Evolutionary conservation across 1,140 invertebrate genomes (phyloP).

Genomic region (Drosophila sp.): DNA sequence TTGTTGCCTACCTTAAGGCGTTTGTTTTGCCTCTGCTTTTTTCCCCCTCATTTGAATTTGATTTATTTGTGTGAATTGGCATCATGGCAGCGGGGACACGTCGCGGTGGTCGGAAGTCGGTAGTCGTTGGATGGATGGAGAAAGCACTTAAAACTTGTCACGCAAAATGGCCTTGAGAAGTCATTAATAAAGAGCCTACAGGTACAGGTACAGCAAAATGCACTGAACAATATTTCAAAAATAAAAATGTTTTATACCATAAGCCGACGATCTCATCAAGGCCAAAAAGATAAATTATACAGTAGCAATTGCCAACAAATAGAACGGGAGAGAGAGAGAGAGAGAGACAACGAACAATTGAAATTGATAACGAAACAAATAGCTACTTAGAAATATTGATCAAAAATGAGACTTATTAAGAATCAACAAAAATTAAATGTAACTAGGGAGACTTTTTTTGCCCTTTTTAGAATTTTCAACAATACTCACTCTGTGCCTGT

Average conservation of each 20-base stretch:
- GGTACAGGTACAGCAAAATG: not conserved
- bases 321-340: too few species aligned
- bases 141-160: constrained; percentile 45
- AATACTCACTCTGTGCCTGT: too few species aligned
- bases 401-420: too few species aligned
- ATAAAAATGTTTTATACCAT: not conserved
- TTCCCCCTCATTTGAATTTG: constrained; percentile 26
- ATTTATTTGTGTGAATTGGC: constrained; percentile 36
- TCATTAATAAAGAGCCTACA: constrained; percentile 8
- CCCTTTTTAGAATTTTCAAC: too few species aligned
- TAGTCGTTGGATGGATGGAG: not conserved
- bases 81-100: not conserved
- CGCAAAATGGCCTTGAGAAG: constrained; percentile 10
- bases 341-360: too few species aligned
- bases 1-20: constrained; percentile 28
- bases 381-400: too few species aligned
- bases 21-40: constrained; percentile 8
- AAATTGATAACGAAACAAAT: too few species aligned
- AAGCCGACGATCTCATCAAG: not conserved
- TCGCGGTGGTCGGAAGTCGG: not conserved
- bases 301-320: not conserved
- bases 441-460: too few species aligned
- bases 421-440: too few species aligned
- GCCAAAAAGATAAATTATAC: not conserved
- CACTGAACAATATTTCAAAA: not conserved